These are phyloP conservation scores for Eupithecia subfuscata DNA, from an alignment of 2,888 invertebrate genomes.

Conservation along the genomic window DNA sequence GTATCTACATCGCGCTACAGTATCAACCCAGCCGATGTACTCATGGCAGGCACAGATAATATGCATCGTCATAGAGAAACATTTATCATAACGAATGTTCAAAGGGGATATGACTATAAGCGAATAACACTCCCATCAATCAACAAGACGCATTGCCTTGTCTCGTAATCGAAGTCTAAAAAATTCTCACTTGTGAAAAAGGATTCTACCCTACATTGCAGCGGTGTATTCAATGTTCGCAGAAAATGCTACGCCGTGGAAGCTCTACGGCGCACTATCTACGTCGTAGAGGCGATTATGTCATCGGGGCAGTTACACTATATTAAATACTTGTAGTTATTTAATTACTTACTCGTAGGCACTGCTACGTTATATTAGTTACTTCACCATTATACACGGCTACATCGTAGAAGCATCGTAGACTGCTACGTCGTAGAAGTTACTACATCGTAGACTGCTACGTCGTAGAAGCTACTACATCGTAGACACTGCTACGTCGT, in stretches of 20 bases:
- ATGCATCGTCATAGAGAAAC: neutral
- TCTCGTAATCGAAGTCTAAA: neutral
- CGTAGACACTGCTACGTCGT: neutral
- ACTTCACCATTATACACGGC: neutral
- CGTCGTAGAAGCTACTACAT: neutral
- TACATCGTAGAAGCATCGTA: neutral
- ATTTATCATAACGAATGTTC: slow-evolving; percentile 6
- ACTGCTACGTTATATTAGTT: neutral
- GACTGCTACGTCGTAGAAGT: neutral
- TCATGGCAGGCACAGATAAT: neutral
- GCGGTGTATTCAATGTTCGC: neutral
- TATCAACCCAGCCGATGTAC: neutral
- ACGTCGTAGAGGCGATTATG: neutral
- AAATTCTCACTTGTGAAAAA: neutral
- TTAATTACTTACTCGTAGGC: neutral
- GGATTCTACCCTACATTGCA: neutral
- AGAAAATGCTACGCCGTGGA: neutral
- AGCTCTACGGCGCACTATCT: neutral
- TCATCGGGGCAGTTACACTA: neutral
- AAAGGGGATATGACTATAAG: neutral
- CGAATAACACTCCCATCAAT: slow-evolving; percentile 1
- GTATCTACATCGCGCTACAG: neutral
- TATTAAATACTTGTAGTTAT: too few species aligned
- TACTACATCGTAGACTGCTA: neutral
- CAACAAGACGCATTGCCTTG: neutral